Base-by-base conservation (phyloP, 2,113 vertebrate genomes). In the Lynx canadensis region DNA sequence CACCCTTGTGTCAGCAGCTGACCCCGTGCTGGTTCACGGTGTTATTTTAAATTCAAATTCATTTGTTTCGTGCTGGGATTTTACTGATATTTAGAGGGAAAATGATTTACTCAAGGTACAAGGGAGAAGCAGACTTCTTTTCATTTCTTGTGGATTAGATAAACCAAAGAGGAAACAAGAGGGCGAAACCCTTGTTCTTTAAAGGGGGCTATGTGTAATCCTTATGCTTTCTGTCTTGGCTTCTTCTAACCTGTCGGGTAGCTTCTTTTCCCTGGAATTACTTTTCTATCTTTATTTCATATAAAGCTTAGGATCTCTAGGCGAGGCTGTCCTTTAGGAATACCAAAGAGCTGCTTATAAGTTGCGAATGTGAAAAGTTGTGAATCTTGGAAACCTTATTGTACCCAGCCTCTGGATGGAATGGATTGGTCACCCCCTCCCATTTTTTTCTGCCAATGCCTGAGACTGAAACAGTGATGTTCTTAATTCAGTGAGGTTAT, bases 11-110 rank as follows among this genome's bases (percentile, higher is more conserved):
- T 98, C 97, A 96, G 95, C 96, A 83, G 81, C 92, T 94, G 96
- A 97, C 95, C 97, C 78, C 23, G n/a, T 0, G 55, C 88, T 10
- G 74, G 87, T 79, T 84, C 80, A 45, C 3, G 0, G 52, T 3
- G 33, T 38, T 57, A 97, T 97, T 98, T 94, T 97, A 97, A 98
- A 98, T 98, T 98, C 89, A 97, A 98, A 97, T 98, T 60, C 84
- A 95, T 68, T 93, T 97, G 71, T 91, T 97, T 90, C 60, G 3
- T 71, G 81, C 96, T 96, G 94, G 31, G 48, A n/a, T 66, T 95
- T 83, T 74, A 78, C 89, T 92, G 82, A 91, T 97, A 86, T 82
- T 96, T 91, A 96, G 21, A 95, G 81, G 66, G 21, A 91, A 95
- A 52, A 83, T 38, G 79, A 85, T 68, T 66, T 85, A 41, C 60